Evolutionary conservation across 2,888 invertebrate genomes (phyloP).

Genomic region (Brenthis hecate): DNA sequence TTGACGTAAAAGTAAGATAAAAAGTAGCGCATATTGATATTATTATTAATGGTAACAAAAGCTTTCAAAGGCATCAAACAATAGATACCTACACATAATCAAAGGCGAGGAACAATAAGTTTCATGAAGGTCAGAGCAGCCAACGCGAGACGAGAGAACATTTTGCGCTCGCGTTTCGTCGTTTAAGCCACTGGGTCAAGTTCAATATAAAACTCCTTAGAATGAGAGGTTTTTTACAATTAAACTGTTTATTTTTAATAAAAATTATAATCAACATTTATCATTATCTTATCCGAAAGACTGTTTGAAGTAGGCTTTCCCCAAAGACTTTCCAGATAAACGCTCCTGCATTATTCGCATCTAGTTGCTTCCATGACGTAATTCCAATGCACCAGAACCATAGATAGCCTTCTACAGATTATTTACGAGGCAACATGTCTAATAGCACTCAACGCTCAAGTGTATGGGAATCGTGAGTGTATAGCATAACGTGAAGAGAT

Average conservation of each 20-base stretch:
- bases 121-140: conserved; percentile 52
- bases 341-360: no score
- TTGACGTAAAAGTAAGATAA: background rate
- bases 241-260: background rate
- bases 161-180: conserved; percentile 27
- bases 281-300: background rate
- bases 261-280: background rate
- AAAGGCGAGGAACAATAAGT: conserved; percentile 29
- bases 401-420: background rate
- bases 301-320: no score
- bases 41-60: conserved; percentile 31
- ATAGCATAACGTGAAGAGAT: conserved; percentile 27
- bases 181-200: conserved; percentile 61
- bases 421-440: conserved; percentile 30
- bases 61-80: background rate
- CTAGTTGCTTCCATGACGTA: no score
- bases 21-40: conserved; percentile 3
- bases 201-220: conserved; percentile 47
- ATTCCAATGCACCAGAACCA: no score
- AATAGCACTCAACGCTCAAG: conserved; percentile 44
- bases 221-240: background rate
- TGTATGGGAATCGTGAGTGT: conserved; percentile 32
- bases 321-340: no score
- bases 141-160: conserved; percentile 49
- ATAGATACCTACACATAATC: conserved; percentile 46